phyloP scores from a whole-genome alignment of 2,113 vertebrate genomes.

The Pyrgilauda ruficollis region DNA sequence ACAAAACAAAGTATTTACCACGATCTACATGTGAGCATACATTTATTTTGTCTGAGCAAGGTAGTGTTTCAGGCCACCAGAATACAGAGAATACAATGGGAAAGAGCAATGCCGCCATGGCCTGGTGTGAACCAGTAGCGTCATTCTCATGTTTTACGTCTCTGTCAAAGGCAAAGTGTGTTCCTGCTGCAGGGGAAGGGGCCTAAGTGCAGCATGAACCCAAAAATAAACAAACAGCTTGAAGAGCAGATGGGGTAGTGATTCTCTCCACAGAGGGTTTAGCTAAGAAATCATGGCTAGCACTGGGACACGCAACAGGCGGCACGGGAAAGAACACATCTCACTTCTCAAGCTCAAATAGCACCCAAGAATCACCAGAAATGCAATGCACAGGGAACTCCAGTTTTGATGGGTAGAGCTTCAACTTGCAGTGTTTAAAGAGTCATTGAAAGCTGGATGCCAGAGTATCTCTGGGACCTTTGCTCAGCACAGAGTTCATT shows the following conservation, averaged over 20 bases:
- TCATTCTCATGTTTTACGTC: background rate
- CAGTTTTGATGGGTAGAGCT: background rate
- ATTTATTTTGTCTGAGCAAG: background rate
- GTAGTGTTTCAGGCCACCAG: background rate
- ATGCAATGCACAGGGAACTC: rapidly evolving
- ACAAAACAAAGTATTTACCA: rapidly evolving
- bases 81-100: rapidly evolving
- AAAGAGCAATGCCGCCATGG: rapidly evolving
- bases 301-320: background rate
- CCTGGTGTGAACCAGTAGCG: background rate
- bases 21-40: rapidly evolving
- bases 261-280: background rate
- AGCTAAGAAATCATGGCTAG: background rate
- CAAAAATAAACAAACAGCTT: background rate
- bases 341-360: background rate
- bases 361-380: background rate
- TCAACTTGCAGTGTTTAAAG: background rate
- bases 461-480: background rate
- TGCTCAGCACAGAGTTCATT: rapidly evolving
- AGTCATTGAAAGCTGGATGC: background rate
- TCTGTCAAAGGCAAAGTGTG: background rate
- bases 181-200: background rate
- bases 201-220: background rate
- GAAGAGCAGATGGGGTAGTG: background rate
- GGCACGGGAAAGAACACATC: background rate